Evolutionary conservation across 2,797 vertebrate species (phyloP), one percentile per base, ranked within the genome.

Genomic region (Enteromius anoplus): DNA sequence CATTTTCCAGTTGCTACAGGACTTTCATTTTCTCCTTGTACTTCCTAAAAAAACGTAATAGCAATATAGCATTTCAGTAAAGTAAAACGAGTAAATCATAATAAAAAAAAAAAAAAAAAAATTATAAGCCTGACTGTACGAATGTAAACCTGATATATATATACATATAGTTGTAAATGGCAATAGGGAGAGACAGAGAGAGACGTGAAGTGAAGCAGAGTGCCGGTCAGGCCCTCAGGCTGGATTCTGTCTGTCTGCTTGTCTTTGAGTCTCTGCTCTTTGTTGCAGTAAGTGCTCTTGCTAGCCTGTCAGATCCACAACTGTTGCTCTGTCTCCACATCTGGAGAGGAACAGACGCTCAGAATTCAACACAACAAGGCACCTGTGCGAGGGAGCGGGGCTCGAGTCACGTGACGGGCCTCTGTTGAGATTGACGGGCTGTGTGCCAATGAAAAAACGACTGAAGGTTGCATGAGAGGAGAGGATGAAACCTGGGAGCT

Each of bases 201-300:
- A 82, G 65, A 83, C 7, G 23, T 29, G 53, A 23, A 42, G 45
- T 73, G 77, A 78, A 78, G 60, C 40, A 64, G 40, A 42, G 51
- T 51, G 42, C 40, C 23, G 78, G 70, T 85, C 62, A 68, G 55
- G 84, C 83, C 71, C 78, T 79, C 70, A 70, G 78, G 75, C 79
- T 81, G 75, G 15, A 78, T 81, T 70, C 65, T 79, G 71, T 81
- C 80, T 78, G 79, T 82, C 87, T 78, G 64, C 80, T 66, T 69
- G 75, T 84, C 83, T 82, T 23, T 85, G 60, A 76, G 47, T 85
- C 72, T 84, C 75, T 72, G 47, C 62, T 77, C 85, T 84, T 70
- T 65, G 68, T 76, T 80, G 77, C 51, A 69, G 53, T 85, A 85
- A 88, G 76, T 81, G 79, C 68, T 49, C 70, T 37, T 68, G 60